Conservation (phyloP, 2,113 vertebrate species). For the Nibea albiflora region DNA sequence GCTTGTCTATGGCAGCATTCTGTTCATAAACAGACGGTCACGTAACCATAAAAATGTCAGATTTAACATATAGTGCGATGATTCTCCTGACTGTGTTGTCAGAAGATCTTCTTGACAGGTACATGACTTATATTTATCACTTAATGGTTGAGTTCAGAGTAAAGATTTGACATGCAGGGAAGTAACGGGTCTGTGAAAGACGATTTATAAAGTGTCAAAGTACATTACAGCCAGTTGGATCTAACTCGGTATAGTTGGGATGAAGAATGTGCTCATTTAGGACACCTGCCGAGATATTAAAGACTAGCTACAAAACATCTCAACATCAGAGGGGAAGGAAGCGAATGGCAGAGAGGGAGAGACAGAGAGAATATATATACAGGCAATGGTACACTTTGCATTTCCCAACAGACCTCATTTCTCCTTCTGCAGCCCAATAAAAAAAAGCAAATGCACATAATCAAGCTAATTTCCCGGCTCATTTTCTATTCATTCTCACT, state of each 20-base stretch:
- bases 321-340: constrained; percentile 3
- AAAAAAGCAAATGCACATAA: constrained; percentile 19
- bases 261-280: constrained; percentile 26
- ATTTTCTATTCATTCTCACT: neutral
- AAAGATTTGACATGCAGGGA: neutral
- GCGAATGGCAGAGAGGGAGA: neutral
- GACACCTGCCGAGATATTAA: constrained; percentile 27
- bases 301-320: constrained; percentile 20
- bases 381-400: neutral
- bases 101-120: neutral
- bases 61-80: neutral
- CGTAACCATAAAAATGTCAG: neutral
- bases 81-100: neutral
- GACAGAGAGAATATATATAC: constrained; percentile 2
- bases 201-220: constrained; percentile 26
- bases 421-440: neutral
- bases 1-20: neutral
- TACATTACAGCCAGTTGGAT: neutral
- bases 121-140: neutral
- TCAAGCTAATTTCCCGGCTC: neutral
- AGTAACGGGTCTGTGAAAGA: constrained; percentile 26
- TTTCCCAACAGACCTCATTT: neutral
- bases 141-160: neutral
- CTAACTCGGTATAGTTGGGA: constrained; percentile 13
- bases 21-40: constrained; percentile 13